Evolutionary conservation across 2,113 vertebrate species (phyloP), one percentile per base, ranked within the genome.

Genomic region (Syngnathus typhle): DNA sequence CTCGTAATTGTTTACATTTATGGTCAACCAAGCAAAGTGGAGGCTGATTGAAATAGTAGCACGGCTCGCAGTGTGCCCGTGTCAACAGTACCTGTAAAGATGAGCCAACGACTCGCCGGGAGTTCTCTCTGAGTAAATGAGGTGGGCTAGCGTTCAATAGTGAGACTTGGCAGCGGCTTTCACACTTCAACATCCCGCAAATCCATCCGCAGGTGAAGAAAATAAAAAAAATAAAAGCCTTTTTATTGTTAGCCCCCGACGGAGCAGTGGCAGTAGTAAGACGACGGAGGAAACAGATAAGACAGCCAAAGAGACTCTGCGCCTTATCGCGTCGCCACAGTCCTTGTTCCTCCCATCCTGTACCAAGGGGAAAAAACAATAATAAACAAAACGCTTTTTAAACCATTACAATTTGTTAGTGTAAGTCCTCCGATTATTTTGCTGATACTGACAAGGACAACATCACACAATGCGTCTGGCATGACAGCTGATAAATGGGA

Each of bases 261-360:
- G 84, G 82, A 83, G 82, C 81, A 77, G 81, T 78, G 77, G 82
- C 78, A 78, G 76, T 71, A 60, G 82, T 75, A 78, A 85, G 83
- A 81, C 80, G 82, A 83, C 81, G 82, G 82, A 87, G 83, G 79
- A 82, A 76, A 78, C 86, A 70, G 89, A 91, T 91, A 90, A 90
- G 83, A 77, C 81, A 5, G 82, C 83, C 82, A 82, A 85, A 84
- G 82, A 81, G 77, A 80, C 79, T 82, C 83, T 69, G 62, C 73
- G 82, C 80, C 87, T 90, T 91, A 91, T 91, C 90, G 84, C 77
- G 7, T 84, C 74, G 69, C 67, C 71, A 84, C 89, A 91, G 82
- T 84, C 84, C 86, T 74, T 84, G 85, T 87, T 88, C 69, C 70
- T 69, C 54, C 76, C 59, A 72, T 72, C 65, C 80, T 58, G 67